Base-by-base conservation (phyloP, 2,797 vertebrate genomes). In the Siniperca undulata region DNA sequence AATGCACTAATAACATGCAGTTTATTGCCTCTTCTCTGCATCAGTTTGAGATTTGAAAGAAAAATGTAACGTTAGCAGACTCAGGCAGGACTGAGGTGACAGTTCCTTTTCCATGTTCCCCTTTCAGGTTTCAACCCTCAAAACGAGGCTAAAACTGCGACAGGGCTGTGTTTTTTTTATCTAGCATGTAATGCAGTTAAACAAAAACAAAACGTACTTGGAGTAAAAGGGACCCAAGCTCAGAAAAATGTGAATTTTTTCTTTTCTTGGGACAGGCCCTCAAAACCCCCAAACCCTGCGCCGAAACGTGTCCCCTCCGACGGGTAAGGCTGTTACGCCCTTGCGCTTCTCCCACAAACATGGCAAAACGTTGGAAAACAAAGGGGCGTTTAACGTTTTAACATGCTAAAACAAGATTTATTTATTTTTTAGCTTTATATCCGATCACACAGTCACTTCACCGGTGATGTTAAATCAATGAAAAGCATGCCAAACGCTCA, bases 301-400 rank as follows among this genome's bases (percentile, higher is more conserved):
- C 65, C 65, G 55, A 68, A 13, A 73, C 1, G 46, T 13, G 70
- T 73, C 74, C 66, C 74, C 64, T 74, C 80, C 64, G 55, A 72
- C 30, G 53, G 58, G 10, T 9, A 60, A 9, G 2, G 70, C 61
- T 44, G 87, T 68, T 86, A 82, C 91, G 87, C 89, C 91, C 86
- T 83, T 77, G 24, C 8, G 30, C 59, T 53, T 66, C 44, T 61
- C 44, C 70, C 2, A 14, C 62, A 77, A 52, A 61, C 71, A 14
- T 11, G 24, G 19, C 22, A 13, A 46, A 80, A 61, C 38, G 30
- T 0, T 7, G 5, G 2, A 1, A 77, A 71, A 36, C 59, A 40
- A 42, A 58, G 0, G n/a, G 27, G 11, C 42, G 42, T 50, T 66
- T 50, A 7, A 22, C 27, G 22, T 7, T 20, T 42, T 27, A 48